A percentile compares a stretch with the other conserved stretches of the same genome.
phyloP scores from a whole-genome alignment of 2,113 vertebrate genomes.

The Malurus cyaneus region DNA sequence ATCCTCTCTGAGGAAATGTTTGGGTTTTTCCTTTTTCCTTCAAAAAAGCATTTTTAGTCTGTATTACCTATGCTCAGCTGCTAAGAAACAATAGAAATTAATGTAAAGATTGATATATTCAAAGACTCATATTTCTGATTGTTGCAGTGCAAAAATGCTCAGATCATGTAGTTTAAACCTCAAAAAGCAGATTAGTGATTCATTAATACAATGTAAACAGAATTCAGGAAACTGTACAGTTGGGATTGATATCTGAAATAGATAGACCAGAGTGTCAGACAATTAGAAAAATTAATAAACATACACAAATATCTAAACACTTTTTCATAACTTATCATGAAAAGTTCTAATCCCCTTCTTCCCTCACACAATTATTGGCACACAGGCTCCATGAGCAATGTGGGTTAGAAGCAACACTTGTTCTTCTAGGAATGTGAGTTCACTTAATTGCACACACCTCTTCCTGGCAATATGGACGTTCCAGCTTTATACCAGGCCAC shows the following conservation, averaged over 20 bases:
- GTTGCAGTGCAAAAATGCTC: neutral
- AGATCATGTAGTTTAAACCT: neutral
- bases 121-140: neutral
- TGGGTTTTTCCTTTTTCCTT: neutral
- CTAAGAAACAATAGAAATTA: neutral
- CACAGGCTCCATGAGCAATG: neutral
- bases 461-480: neutral
- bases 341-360: neutral
- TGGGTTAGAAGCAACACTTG: accelerated
- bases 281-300: neutral
- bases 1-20: neutral
- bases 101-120: neutral
- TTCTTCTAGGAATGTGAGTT: neutral
- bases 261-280: neutral
- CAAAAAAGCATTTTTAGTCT: neutral
- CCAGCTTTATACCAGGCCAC: neutral
- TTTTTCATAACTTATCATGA: neutral
- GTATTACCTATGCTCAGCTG: neutral
- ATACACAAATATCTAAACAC: neutral
- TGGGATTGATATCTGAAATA: neutral
- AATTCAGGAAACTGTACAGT: neutral
- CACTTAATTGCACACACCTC: neutral
- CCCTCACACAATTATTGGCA: neutral
- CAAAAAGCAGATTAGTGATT: neutral
- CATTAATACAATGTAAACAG: neutral